Evolutionary conservation across 2,888 invertebrate genomes (phyloP).

Genomic region (Margaritifera margaritifera): DNA sequence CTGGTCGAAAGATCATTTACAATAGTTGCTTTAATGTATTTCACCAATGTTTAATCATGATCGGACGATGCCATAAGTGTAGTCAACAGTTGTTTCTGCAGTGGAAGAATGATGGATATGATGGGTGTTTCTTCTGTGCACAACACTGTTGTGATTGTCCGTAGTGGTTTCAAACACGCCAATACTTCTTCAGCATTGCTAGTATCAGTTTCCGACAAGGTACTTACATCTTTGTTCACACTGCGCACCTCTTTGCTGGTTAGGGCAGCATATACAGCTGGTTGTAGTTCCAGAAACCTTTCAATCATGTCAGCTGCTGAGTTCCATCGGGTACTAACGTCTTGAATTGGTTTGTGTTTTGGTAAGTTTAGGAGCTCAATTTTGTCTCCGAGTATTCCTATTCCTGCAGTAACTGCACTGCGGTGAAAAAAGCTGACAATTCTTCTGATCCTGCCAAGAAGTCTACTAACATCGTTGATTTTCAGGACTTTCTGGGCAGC

Average conservation of each 20-base stretch:
- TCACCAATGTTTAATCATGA: not conserved
- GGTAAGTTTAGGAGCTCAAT: not conserved
- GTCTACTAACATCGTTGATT: not conserved
- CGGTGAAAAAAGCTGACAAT: conserved; percentile 8
- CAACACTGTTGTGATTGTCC: conserved; percentile 7
- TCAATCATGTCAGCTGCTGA: conserved; percentile 5
- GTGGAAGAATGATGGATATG: no score
- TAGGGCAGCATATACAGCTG: conserved; percentile 4
- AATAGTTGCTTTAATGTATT: conserved; percentile 2
- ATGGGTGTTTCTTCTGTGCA: conserved; percentile 3
- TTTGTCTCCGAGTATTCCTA: not conserved
- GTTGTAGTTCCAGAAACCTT: conserved; percentile 10
- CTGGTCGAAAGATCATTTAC: conserved; percentile 4
- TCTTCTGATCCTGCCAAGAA: conserved; percentile 4
- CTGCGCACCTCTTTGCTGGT: not conserved
- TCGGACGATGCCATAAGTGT: not conserved
- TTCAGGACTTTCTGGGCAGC: conserved; percentile 10
- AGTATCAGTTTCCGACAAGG: conserved; percentile 8
- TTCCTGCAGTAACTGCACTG: conserved; percentile 1
- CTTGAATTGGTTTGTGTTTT: not conserved
- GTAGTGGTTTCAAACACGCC: conserved; percentile 8
- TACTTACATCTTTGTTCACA: not conserved
- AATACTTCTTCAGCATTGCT: conserved; percentile 4
- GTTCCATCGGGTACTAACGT: conserved; percentile 13
- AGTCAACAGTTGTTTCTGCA: not conserved